Evolutionary conservation across 2,888 invertebrate species (phyloP).

Genomic region (Atherix ibis): DNA sequence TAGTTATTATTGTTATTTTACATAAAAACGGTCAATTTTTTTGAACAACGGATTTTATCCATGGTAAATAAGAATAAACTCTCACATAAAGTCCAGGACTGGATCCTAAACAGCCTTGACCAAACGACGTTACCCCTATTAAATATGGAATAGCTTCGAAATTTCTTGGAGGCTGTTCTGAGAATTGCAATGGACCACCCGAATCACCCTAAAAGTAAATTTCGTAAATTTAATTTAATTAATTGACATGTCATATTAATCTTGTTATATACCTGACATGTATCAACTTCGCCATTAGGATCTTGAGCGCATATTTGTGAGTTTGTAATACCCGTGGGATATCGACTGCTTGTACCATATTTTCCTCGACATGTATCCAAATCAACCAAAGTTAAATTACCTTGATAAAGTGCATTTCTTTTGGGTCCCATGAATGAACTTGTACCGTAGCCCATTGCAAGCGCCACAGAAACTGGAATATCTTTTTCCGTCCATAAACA

Average conservation of each 20-base stretch:
- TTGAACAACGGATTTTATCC: no score
- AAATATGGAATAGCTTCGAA: slow-evolving; percentile 7
- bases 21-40: no score
- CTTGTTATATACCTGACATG: slow-evolving; percentile 14
- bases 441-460: slow-evolving; percentile 6
- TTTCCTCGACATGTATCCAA: neutral
- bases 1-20: no score
- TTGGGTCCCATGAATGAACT: slow-evolving; percentile 1
- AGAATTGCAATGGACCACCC: slow-evolving; percentile 12
- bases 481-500: slow-evolving; percentile 36
- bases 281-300: slow-evolving; percentile 13
- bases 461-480: slow-evolving; percentile 22
- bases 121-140: slow-evolving; percentile 12
- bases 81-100: slow-evolving; percentile 6
- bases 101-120: slow-evolving; percentile 1
- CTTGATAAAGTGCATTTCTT: slow-evolving; percentile 3
- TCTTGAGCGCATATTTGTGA: slow-evolving; percentile 20
- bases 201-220: slow-evolving; percentile 18
- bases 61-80: slow-evolving; percentile 6
- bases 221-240: no score
- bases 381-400: slow-evolving; percentile 1
- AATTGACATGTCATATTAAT: no score
- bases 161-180: slow-evolving; percentile 3
- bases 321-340: slow-evolving; percentile 14
- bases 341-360: neutral